phyloP scores from a whole-genome alignment of 2,797 vertebrate genomes.

The Poeciliopsis turneri region DNA sequence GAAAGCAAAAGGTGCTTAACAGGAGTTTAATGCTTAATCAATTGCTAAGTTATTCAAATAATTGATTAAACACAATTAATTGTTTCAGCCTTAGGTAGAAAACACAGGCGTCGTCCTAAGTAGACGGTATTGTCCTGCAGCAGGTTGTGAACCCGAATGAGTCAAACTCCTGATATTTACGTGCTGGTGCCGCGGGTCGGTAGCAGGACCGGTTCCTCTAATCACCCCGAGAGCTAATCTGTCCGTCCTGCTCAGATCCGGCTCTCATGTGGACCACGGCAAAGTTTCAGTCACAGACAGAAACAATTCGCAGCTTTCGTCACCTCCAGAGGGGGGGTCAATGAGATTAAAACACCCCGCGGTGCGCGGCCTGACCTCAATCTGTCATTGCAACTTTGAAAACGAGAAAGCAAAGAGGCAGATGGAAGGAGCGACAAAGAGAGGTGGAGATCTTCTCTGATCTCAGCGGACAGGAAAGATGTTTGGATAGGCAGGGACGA shows the following conservation, averaged over 20 bases:
- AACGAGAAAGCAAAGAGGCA: constrained; percentile 35
- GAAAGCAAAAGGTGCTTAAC: too few species aligned
- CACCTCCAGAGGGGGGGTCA: constrained; percentile 76
- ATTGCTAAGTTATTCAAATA: too few species aligned
- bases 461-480: constrained; percentile 40
- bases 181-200: constrained; percentile 17
- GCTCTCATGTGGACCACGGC: constrained; percentile 33
- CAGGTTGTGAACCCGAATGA: not conserved
- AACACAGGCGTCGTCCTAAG: not conserved
- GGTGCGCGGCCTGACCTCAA: constrained; percentile 77
- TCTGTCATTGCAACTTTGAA: constrained; percentile 75
- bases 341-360: constrained; percentile 78
- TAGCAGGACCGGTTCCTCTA: constrained; percentile 41
- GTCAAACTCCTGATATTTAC: constrained; percentile 39
- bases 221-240: constrained; percentile 54
- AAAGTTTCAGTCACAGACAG: constrained; percentile 69
- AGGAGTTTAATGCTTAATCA: too few species aligned
- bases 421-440: constrained; percentile 37
- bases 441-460: constrained; percentile 38
- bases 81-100: not conserved
- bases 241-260: constrained; percentile 62
- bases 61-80: too few species aligned
- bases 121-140: not conserved
- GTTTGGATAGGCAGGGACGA: constrained; percentile 14
- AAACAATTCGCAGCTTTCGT: constrained; percentile 68